These are phyloP conservation scores for Torymus tubicola DNA, from an alignment of 2,888 invertebrate species.

Conservation along the genomic window DNA sequence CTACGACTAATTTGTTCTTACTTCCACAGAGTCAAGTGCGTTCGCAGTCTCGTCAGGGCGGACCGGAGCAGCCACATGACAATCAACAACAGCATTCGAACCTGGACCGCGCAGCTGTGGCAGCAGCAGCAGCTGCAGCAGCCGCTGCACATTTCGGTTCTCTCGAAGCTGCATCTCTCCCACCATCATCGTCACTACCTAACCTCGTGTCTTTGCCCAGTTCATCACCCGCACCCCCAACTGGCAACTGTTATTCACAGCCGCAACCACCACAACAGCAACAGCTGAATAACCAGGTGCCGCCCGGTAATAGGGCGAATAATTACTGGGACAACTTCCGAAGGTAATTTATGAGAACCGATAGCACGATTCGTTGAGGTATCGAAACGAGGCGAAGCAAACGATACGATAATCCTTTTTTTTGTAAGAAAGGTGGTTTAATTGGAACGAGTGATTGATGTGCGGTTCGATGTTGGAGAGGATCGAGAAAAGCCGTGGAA, in stretches of 20 bases:
- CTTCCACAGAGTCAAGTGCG: conserved; percentile 56
- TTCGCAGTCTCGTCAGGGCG: conserved; percentile 65
- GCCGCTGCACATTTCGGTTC: conserved; percentile 16
- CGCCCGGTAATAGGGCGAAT: conserved; percentile 92
- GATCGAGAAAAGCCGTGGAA: no score
- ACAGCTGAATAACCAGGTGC: conserved; percentile 90
- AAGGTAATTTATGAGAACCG: conserved; percentile 81
- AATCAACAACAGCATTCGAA: conserved; percentile 67
- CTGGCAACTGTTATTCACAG: neutral
- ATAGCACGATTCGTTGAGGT: no score
- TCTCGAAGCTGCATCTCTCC: conserved; percentile 66
- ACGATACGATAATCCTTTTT: no score
- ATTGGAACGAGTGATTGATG: no score
- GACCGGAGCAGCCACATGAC: conserved; percentile 68
- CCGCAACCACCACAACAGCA: conserved; percentile 67
- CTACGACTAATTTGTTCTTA: no score
- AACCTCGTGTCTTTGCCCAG: conserved; percentile 72
- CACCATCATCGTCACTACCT: conserved; percentile 73
- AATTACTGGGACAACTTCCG: conserved; percentile 97
- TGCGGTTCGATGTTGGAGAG: no score
- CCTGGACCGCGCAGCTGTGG: conserved; percentile 62
- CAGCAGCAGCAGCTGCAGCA: conserved; percentile 39
- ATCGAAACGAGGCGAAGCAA: no score
- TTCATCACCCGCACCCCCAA: conserved; percentile 69
- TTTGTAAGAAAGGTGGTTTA: no score